Conservation (phyloP, 2,113 vertebrate species). For the Cheilinus undulatus region DNA sequence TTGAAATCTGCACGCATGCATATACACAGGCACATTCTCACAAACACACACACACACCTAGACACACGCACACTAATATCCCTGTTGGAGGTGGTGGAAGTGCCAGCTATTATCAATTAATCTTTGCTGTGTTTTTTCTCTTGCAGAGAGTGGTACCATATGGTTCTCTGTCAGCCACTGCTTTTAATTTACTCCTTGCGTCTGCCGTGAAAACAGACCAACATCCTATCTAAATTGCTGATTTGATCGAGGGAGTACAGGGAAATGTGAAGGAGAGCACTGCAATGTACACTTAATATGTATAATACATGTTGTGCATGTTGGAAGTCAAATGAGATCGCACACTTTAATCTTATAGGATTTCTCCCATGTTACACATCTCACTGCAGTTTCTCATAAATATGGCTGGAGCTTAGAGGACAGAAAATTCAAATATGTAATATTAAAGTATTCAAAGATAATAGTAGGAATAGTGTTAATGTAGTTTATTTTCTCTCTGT, state of each 20-base stretch:
- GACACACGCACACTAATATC: constrained; percentile 56
- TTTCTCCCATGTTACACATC: not conserved
- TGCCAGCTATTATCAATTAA: constrained; percentile 86
- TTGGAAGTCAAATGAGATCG: not conserved
- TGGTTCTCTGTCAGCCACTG: constrained; percentile 85
- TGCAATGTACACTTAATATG: constrained; percentile 36
- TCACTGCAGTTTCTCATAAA: not conserved
- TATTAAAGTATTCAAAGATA: too few species aligned
- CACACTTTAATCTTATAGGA: not conserved
- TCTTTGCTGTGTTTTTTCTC: constrained; percentile 81
- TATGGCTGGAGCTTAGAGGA: not conserved
- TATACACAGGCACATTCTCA: constrained; percentile 38
- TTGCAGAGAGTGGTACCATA: constrained; percentile 83
- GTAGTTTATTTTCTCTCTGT: too few species aligned
- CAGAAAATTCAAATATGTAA: not conserved
- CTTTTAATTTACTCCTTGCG: constrained; percentile 86
- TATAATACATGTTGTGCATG: constrained; percentile 40
- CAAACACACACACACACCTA: constrained; percentile 20
- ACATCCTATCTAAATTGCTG: constrained; percentile 83
- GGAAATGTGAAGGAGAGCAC: constrained; percentile 52
- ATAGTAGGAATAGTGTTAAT: too few species aligned
- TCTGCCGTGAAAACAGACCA: constrained; percentile 84
- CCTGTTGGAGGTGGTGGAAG: constrained; percentile 83
- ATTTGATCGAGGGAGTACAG: constrained; percentile 77
- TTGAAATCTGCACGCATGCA: constrained; percentile 75